Evolutionary conservation across 2,888 invertebrate species (phyloP), one percentile per base, ranked within the genome.

Genomic region (Boloria euphrosyne): DNA sequence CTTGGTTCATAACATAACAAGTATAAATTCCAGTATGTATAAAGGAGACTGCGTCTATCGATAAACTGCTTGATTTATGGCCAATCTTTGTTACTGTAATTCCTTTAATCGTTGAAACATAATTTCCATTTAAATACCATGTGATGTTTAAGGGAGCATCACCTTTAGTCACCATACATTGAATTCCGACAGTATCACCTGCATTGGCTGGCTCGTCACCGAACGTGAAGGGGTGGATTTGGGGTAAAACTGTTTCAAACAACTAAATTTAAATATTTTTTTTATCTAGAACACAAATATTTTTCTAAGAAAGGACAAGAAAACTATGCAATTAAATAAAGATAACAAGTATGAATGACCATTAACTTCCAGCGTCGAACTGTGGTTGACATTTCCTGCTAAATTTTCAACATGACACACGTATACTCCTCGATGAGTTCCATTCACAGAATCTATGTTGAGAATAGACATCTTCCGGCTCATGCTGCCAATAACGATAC

Each of bases 171-270:
- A 96, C 95, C 88, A 95, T 94, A 83, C 96, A 97, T 72, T 94
- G 94, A 3, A 95, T 93, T 65, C 96, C 96, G 49, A 95, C 95
- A 71, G 95, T 93, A 72, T 96, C 96, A 5, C 96, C 96, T 67
- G 95, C 95, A 79, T 96, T 96, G 54, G 96, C 94, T 65, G 95
- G 93, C 74, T 96, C 95, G 60, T 96, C 95, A 65, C 96, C 96
- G 78, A 97, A 96, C 69, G 93, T 92, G 82, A 97, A 95, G 67
- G 96, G 96, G 85, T 95, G 94, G 80, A 96, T 95, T 93, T 96
- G 95, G 71, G 96, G 96, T 72, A 94, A 92, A 83, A 96, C 96
- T 96, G 81, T 79, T 76, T 47, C 47, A 60, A 65, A 62, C 65
- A 70, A 58, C 53, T 73, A 72, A 67, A 72, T 67, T 68, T 55